Conservation (phyloP, 2,113 vertebrate species). For the Galemys pyrenaicus region DNA sequence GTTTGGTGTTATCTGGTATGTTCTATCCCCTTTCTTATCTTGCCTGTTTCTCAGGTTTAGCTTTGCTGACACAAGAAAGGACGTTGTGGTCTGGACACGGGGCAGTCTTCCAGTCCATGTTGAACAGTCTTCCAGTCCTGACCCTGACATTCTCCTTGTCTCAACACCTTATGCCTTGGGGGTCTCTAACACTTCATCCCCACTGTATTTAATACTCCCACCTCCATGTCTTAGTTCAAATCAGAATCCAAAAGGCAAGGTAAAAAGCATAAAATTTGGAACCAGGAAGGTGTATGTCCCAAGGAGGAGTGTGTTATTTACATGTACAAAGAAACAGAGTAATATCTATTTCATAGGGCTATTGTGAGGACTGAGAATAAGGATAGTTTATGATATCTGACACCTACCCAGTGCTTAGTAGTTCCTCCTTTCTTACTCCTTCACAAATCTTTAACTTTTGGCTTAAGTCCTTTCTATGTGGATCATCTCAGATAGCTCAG, state of each 20-base stretch:
- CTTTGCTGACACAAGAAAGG: too few relatives aligned
- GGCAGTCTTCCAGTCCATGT: too few relatives aligned
- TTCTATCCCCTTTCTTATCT: too few relatives aligned
- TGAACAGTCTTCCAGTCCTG: too few relatives aligned
- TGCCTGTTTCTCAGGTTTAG: too few relatives aligned
- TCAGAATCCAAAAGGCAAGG: not conserved
- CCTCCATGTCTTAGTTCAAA: not conserved
- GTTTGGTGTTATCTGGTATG: too few relatives aligned
- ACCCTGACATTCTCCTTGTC: too few relatives aligned
- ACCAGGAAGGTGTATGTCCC: not conserved
- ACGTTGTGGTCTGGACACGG: too few relatives aligned
- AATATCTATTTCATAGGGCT: not conserved
- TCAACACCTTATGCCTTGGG: too few relatives aligned
- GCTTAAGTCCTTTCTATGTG: not conserved
- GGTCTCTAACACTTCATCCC: too few relatives aligned
- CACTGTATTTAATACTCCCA: not conserved
- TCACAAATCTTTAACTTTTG: conserved; percentile 23
- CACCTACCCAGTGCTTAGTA: not conserved
- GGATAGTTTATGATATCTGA: not conserved
- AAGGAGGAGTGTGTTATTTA: not conserved
- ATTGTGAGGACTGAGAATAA: not conserved
- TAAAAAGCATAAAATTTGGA: conserved; percentile 18
- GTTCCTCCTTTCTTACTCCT: not conserved
- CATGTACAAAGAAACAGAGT: not conserved
- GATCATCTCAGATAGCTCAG: conserved; percentile 12